Evolutionary conservation across 2,113 vertebrate genomes (phyloP), one percentile per base, ranked within the genome.

Genomic region (Arothron firmamentum): DNA sequence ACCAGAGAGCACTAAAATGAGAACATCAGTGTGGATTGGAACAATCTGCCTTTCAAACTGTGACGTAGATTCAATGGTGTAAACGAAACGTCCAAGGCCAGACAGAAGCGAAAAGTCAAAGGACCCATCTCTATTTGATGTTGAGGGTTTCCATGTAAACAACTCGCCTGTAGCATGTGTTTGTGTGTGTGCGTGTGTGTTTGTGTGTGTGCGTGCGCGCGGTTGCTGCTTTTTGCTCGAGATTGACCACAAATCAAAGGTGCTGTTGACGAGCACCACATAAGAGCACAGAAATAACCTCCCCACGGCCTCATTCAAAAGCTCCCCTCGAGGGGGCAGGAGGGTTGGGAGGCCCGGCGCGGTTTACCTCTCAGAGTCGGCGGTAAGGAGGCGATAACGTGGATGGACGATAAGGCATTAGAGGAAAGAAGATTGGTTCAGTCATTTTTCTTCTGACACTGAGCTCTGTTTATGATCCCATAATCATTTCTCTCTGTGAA

Each of bases 231-330:
- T 71, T 78, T 79, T 69, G 62, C 77, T 76, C 75, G 59, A 74
- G 65, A 57, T 59, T 74, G 79, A 85, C 88, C 88, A 85, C 87
- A 87, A 83, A 87, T 88, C 85, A 84, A 79, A 80, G 34, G 72
- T 86, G 81, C 87, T 78, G 65, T 67, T 80, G 70, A 46, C 43
- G 70, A 85, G 75, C 28, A 83, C 84, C 85, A 86, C 88, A 83
- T 78, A 72, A 81, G 70, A 80, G 77, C 63, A 66, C 61, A 77
- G 65, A 82, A 75, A 85, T 72, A 67, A 82, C 82, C 70, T 82
- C 74, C 66, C 74, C 65, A 42, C 68, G 77, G 1, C 50, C 79
- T 62, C 60, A 50, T 47, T 48, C n/a, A 21, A 81, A 67, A 68
- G 67, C 79, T 84, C 67, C 78, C 59, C 59, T 58, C 0, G 48